Evolutionary conservation across 2,113 vertebrate species (phyloP), one percentile per base, ranked within the genome.

Genomic region (Chascanopsetta lugubris): DNA sequence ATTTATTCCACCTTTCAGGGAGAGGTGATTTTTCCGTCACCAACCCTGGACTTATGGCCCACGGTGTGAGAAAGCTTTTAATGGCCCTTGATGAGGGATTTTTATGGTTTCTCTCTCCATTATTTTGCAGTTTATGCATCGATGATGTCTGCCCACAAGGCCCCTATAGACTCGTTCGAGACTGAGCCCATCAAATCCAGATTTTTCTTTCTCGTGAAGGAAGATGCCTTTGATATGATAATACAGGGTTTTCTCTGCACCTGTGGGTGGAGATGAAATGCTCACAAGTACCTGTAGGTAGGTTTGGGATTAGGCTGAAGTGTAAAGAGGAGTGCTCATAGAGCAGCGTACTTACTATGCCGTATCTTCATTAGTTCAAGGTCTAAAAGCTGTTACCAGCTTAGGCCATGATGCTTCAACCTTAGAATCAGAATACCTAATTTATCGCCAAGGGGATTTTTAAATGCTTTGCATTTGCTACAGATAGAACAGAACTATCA

Each of bases 141-240:
- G 75, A 85, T 75, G 51, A 83, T 75, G 68, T 84, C 76, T 79
- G 38, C 83, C 66, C 73, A 82, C 48, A 21, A 68, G 61, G 63
- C 80, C 72, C n/a, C 77, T 69, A 58, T 66, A 45, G 73, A 62
- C 53, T 64, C 57, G 34, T 54, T 65, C 57, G 75, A 46, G 57
- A 69, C 64, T 86, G 74, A 83, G 85, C 86, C 84, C 49, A 80
- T 82, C 84, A 86, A 72, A 77, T 85, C 38, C 50, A 53, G 49
- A 80, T 78, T 67, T 77, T 77, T 83, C 72, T 62, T 76, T 76
- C 43, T 48, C 55, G 61, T 60, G 61, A 83, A 73, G 69, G 62
- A 67, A 54, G 48, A 60, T 68, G 42, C 58, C 72, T 88, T 91
- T 89, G 82, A 90, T 87, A 85, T 89, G 82, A 85, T 88, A 82